Evolutionary conservation across 2,113 vertebrate species (phyloP), one percentile per base, ranked within the genome.

Genomic region (Pseudorhombus dupliciocellatus): DNA sequence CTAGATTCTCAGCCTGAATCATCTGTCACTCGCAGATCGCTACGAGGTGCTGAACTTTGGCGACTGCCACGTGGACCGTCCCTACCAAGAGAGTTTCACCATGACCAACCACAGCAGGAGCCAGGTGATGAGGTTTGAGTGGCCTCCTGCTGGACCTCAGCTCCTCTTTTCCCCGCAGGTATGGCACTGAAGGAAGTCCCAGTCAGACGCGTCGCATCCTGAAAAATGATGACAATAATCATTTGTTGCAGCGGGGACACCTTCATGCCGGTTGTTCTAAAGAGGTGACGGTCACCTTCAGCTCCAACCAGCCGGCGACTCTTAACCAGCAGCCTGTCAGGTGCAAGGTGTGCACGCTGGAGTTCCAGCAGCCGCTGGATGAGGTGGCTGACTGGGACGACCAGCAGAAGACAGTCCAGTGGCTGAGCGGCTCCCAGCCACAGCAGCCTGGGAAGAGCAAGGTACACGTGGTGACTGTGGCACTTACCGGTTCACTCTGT

Each of bases 351-450:
- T 90, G 86, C 54, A 81, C 71, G 77, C 94, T 99, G 34, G 1
- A 79, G 25, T 96, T 96, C 62, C 86, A 89, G 66, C 79, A 90
- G 57, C 94, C 94, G 0, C 16, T 85, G 3, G 95, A 95, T 15
- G 77, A 96, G 76, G 92, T 97, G 9, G 46, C 77, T 0, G 96
- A 98, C 89, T 99, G 98, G 98, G 96, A 98, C 0, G 90, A 96
- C 83, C 66, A 53, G 18, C 91, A 93, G 81, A 84, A 5, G 53
- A 92, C 84, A 0, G 65, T 93, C 31, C 94, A 91, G 30, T 95
- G 94, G 95, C 81, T 94, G 22, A 93, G 92, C 37, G 11, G 66
- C 11, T 42, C 30, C 0, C 87, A 51, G 20, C 66, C 76, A 10
- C 63, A 37, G 0, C 85, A 90, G 37, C 79, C 90, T 5, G 21